These are phyloP conservation scores for Atlantisia rogersi DNA, from an alignment of 2,113 vertebrate genomes.

Conservation along the genomic window DNA sequence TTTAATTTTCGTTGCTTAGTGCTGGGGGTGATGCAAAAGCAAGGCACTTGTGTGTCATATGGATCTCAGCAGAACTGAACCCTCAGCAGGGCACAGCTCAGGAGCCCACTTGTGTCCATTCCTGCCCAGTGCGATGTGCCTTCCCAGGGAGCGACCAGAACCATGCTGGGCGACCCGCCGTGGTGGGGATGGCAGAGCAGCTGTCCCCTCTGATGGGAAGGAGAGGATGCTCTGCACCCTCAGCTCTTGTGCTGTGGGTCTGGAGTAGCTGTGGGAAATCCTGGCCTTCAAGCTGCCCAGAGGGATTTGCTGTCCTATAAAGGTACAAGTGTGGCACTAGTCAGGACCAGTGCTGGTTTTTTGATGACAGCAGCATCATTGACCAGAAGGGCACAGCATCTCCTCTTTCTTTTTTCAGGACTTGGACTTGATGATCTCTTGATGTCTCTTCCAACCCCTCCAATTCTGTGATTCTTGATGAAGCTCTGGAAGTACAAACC, in stretches of 20 bases:
- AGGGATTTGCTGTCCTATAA: not conserved
- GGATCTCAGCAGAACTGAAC: not conserved
- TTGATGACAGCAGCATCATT: not conserved
- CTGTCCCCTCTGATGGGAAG: not conserved
- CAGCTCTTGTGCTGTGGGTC: not conserved
- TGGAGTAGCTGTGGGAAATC: not conserved
- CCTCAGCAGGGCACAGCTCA: not conserved
- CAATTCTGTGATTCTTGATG: not conserved
- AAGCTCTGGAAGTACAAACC: not conserved
- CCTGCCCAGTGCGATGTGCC: rapidly evolving
- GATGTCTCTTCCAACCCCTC: no score
- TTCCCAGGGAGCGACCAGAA: rapidly evolving
- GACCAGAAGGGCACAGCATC: not conserved
- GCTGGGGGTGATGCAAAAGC: not conserved
- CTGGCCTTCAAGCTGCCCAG: not conserved
- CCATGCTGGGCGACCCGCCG: not conserved
- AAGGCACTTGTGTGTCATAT: not conserved
- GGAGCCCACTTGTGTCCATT: not conserved
- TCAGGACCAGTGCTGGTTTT: not conserved
- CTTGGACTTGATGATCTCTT: no score
- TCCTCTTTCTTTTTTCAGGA: not conserved
- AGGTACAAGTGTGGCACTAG: not conserved
- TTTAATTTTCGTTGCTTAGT: not conserved
- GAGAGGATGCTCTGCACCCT: not conserved
- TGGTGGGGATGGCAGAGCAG: not conserved